Evolutionary conservation across 2,797 vertebrate species (phyloP).

Genomic region (Brachyrhaphis roseni): DNA sequence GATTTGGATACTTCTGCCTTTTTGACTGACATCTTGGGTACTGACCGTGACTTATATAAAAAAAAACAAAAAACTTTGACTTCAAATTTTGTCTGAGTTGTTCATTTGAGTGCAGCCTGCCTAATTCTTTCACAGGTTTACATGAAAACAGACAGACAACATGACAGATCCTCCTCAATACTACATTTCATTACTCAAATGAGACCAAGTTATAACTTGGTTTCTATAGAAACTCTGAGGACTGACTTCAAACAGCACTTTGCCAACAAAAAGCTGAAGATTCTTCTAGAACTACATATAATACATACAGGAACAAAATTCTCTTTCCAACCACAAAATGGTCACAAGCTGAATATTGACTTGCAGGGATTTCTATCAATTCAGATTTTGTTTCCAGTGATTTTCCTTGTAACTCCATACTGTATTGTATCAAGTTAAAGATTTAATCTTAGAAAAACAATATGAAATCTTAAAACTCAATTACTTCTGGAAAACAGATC

Average conservation of each 20-base stretch:
- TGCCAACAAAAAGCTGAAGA: background rate
- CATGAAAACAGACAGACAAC: background rate
- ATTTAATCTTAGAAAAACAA: constrained; percentile 1
- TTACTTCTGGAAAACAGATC: background rate
- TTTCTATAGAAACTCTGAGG: background rate
- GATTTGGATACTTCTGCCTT: background rate
- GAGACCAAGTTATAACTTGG: background rate
- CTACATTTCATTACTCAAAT: background rate
- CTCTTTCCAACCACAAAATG: background rate
- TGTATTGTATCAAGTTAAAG: background rate
- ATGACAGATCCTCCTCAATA: background rate
- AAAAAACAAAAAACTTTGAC: background rate
- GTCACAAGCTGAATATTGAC: background rate
- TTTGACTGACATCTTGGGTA: background rate
- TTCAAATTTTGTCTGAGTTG: background rate
- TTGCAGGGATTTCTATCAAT: background rate
- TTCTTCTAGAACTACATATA: background rate
- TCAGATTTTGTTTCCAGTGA: background rate
- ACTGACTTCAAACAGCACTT: background rate
- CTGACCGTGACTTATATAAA: background rate
- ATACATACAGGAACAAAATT: background rate
- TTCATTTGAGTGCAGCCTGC: background rate
- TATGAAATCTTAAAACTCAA: background rate
- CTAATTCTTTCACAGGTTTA: background rate
- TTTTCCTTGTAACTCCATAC: background rate